Evolutionary conservation across 2,888 invertebrate genomes (phyloP).

Genomic region (Baccha elongata): DNA sequence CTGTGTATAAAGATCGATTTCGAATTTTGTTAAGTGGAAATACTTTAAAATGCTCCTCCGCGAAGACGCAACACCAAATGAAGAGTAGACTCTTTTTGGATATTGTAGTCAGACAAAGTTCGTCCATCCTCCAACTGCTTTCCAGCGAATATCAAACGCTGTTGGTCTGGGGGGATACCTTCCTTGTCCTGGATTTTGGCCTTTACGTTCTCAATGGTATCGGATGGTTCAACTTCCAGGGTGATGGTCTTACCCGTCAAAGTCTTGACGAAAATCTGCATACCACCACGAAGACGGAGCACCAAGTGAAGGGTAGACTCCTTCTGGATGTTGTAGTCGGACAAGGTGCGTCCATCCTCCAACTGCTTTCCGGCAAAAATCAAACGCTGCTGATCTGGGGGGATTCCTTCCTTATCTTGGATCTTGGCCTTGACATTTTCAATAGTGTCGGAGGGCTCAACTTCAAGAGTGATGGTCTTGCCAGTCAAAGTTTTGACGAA

Average conservation of each 20-base stretch:
- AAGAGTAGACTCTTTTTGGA: slow-evolving; percentile 75
- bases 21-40: slow-evolving; percentile 53
- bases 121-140: slow-evolving; percentile 77
- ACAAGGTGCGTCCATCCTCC: slow-evolving; percentile 72
- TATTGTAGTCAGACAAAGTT: slow-evolving; percentile 75
- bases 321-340: slow-evolving; percentile 75
- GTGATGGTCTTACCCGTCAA: slow-evolving; percentile 77
- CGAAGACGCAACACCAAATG: slow-evolving; percentile 74
- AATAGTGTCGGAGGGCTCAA: slow-evolving; percentile 74
- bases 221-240: slow-evolving; percentile 75
- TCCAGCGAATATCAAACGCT: slow-evolving; percentile 77
- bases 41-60: slow-evolving; percentile 66
- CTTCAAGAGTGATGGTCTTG: slow-evolving; percentile 77
- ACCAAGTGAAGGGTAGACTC: slow-evolving; percentile 75
- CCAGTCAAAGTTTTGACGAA: slow-evolving; percentile 78
- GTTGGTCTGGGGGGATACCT: slow-evolving; percentile 78
- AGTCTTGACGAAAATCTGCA: slow-evolving; percentile 79
- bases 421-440: slow-evolving; percentile 74
- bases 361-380: slow-evolving; percentile 74
- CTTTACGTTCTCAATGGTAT: slow-evolving; percentile 77
- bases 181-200: slow-evolving; percentile 78
- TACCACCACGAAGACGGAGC: slow-evolving; percentile 74
- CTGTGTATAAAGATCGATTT: slow-evolving; percentile 48
- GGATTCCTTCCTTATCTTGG: slow-evolving; percentile 73
- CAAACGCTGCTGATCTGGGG: slow-evolving; percentile 74